A percentile compares a stretch with the other conserved stretches of the same genome.
Evolutionary conservation across 2,888 invertebrate species (phyloP).

Genomic region (Fragum sueziense): DNA sequence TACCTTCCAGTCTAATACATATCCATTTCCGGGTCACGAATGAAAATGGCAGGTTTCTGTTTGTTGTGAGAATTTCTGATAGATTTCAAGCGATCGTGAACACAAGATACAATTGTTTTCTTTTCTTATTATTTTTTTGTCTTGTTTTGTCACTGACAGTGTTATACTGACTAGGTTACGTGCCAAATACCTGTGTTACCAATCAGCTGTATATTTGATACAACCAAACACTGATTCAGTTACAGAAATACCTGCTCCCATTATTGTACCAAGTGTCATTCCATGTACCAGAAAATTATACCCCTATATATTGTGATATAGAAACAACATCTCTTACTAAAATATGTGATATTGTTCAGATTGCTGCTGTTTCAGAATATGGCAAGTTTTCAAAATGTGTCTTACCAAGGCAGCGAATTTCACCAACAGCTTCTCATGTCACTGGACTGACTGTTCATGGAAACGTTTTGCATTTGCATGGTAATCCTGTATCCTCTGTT

Average conservation of each 20-base stretch:
- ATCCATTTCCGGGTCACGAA: too few relatives aligned
- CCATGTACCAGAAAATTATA: constrained; percentile 2
- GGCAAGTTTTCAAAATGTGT: constrained; percentile 27
- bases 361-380: constrained; percentile 30
- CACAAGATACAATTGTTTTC: too few relatives aligned
- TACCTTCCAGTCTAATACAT: too few relatives aligned
- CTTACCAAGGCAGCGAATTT: constrained; percentile 20
- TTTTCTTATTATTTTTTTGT: too few relatives aligned
- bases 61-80: too few relatives aligned
- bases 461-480: background rate
- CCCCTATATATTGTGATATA: constrained; percentile 26
- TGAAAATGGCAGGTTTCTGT: too few relatives aligned
- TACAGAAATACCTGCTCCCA: constrained; percentile 4
- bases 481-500: background rate
- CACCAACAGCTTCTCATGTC: constrained; percentile 25
- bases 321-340: constrained; percentile 30
- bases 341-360: constrained; percentile 32
- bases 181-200: too few relatives aligned
- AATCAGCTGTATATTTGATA: too few relatives aligned
- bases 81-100: too few relatives aligned
- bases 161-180: too few relatives aligned
- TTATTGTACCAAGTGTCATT: background rate
- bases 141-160: too few relatives aligned
- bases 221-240: too few relatives aligned
- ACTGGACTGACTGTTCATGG: background rate